These are phyloP conservation scores for Drymonia ruficornis DNA, from an alignment of 2,888 invertebrate genomes.

Conservation along the genomic window DNA sequence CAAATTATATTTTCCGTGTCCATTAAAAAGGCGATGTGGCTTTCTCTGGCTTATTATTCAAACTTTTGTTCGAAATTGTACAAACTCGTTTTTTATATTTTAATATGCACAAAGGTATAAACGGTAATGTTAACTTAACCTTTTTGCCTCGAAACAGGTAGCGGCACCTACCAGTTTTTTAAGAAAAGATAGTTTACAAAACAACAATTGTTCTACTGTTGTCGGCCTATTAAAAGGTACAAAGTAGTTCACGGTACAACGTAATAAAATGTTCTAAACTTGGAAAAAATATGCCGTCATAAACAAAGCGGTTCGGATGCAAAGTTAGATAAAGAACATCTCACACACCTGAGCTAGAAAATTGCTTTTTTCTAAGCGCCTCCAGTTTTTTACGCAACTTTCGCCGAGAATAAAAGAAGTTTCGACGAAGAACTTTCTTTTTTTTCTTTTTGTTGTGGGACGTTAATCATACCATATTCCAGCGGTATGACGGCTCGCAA, in stretches of 20 bases:
- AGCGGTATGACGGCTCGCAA: constrained; percentile 65
- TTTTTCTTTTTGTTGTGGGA: constrained; percentile 59
- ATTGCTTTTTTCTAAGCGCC: constrained; percentile 84
- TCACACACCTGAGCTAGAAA: constrained; percentile 85
- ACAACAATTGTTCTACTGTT: constrained; percentile 66
- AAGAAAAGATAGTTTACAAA: constrained; percentile 60
- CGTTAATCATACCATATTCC: constrained; percentile 73
- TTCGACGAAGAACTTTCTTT: constrained; percentile 77
- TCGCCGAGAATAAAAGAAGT: constrained; percentile 82
- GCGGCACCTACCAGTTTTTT: constrained; percentile 53
- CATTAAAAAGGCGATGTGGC: constrained; percentile 79
- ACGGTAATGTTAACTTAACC: constrained; percentile 36
- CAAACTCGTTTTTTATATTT: constrained; percentile 36
- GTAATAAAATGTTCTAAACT: constrained; percentile 83
- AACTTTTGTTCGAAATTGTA: constrained; percentile 52
- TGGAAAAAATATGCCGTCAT: constrained; percentile 80
- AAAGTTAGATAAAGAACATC: constrained; percentile 85
- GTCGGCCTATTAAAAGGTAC: constrained; percentile 64
- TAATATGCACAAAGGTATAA: constrained; percentile 33
- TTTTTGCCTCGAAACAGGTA: constrained; percentile 64
- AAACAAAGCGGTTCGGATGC: constrained; percentile 83
- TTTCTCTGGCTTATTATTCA: constrained; percentile 63
- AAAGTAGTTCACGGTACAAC: constrained; percentile 70
- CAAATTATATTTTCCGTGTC: constrained; percentile 82
- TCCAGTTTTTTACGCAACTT: constrained; percentile 83